Conservation (phyloP, 2,113 vertebrate genomes). For the Leuciscus idus region DNA sequence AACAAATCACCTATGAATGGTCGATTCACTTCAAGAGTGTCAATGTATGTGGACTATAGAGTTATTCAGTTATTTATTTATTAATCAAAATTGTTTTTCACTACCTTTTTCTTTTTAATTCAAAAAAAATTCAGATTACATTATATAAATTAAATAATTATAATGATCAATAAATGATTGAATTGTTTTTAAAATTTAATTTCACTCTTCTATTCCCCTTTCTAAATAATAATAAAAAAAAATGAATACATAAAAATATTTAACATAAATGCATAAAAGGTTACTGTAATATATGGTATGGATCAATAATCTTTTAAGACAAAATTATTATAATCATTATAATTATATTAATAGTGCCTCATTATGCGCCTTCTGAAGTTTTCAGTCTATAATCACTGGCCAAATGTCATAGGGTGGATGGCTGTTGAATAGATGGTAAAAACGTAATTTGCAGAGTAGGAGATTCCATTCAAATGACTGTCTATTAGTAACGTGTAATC, state of each 20-base stretch:
- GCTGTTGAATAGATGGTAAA: constrained; percentile 4
- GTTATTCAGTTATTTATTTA: not conserved
- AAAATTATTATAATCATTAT: constrained; percentile 13
- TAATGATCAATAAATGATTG: too few species aligned
- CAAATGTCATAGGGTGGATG: not conserved
- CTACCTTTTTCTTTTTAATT: not conserved
- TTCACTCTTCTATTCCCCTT: too few species aligned
- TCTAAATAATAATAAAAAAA: too few species aligned
- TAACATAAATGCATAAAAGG: too few species aligned
- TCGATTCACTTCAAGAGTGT: not conserved
- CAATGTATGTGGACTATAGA: not conserved
- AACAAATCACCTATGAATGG: not conserved
- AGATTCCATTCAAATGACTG: not conserved
- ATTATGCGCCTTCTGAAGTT: not conserved
- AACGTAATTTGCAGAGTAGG: not conserved
- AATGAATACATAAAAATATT: too few species aligned
- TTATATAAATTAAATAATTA: too few species aligned
- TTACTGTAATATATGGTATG: not conserved
- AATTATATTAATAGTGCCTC: constrained; percentile 25
- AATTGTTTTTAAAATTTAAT: too few species aligned
- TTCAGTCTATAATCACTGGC: not conserved
- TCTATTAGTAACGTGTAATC: not conserved
- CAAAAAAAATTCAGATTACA: not conserved
- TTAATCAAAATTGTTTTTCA: not conserved
- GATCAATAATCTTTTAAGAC: constrained; percentile 1